A percentile compares a stretch with the other conserved stretches of the same genome.
These are phyloP conservation scores for Catocala sponsa DNA, from an alignment of 2,888 invertebrate species.

Conservation along the genomic window DNA sequence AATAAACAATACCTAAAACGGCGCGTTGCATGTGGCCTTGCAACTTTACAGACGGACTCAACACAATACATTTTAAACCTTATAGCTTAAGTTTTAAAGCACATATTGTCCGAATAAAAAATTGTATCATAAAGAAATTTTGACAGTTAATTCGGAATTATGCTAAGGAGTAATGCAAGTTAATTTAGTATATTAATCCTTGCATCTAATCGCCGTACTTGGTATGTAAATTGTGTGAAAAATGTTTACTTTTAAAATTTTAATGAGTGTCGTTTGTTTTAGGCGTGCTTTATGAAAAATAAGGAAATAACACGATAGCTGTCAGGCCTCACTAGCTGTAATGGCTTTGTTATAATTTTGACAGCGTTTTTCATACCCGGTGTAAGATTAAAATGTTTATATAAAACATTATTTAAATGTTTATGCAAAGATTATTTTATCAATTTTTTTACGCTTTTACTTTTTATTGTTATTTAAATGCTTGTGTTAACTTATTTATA, in stretches of 20 bases:
- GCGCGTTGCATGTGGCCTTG: slow-evolving; percentile 48
- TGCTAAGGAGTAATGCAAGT: slow-evolving; percentile 45
- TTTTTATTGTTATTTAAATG: no score
- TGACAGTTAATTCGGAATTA: slow-evolving; percentile 52
- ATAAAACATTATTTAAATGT: no score
- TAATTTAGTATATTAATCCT: slow-evolving; percentile 47
- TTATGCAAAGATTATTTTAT: no score
- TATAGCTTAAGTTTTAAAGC: slow-evolving; percentile 24
- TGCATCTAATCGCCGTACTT: slow-evolving; percentile 46
- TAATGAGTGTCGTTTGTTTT: slow-evolving; percentile 17
- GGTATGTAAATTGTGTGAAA: slow-evolving; percentile 41
- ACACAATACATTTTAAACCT: slow-evolving; percentile 35
- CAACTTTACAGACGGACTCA: slow-evolving; percentile 39
- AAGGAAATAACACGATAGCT: slow-evolving; percentile 15
- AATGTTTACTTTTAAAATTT: slow-evolving; percentile 19
- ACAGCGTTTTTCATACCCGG: background rate
- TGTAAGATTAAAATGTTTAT: background rate
- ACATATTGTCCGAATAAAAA: slow-evolving; percentile 4
- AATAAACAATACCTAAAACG: slow-evolving; percentile 58
- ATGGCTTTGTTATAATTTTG: background rate
- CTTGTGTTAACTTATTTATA: no score
- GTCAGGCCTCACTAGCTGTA: slow-evolving; percentile 8
- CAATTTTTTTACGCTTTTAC: no score
- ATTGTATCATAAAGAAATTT: slow-evolving; percentile 40
- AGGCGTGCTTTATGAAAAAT: slow-evolving; percentile 13